Conservation (phyloP, 2,888 invertebrate species). For the Phragmatobia fuliginosa region DNA sequence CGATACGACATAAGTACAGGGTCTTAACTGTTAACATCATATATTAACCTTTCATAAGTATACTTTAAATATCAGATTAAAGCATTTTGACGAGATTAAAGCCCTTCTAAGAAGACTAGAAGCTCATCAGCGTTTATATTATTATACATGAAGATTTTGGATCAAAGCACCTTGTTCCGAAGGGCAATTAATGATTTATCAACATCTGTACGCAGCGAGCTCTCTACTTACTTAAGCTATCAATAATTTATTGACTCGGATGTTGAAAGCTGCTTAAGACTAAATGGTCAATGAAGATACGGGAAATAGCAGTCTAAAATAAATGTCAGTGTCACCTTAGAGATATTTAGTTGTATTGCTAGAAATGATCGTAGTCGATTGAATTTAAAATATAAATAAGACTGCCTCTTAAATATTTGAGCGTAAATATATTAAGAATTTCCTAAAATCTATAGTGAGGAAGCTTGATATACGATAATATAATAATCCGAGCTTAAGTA, state of each 20-base stretch:
- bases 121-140: neutral
- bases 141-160: neutral
- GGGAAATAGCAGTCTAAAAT: constrained; percentile 35
- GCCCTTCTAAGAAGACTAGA: neutral
- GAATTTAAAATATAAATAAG: constrained; percentile 28
- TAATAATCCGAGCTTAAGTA: no score
- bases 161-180: neutral
- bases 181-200: constrained; percentile 30
- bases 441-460: no score
- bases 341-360: constrained; percentile 33
- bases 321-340: constrained; percentile 32
- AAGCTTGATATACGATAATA: no score
- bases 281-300: constrained; percentile 37
- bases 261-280: constrained; percentile 26
- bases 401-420: neutral
- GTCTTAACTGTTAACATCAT: neutral
- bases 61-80: neutral
- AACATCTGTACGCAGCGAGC: constrained; percentile 17
- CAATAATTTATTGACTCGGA: constrained; percentile 31
- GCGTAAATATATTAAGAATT: neutral
- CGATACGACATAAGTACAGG: no score
- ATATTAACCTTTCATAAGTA: neutral
- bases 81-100: neutral
- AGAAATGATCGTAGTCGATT: constrained; percentile 36
- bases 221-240: constrained; percentile 15